phyloP scores from a whole-genome alignment of 2,888 invertebrate genomes.

The Brachyptera putata region DNA sequence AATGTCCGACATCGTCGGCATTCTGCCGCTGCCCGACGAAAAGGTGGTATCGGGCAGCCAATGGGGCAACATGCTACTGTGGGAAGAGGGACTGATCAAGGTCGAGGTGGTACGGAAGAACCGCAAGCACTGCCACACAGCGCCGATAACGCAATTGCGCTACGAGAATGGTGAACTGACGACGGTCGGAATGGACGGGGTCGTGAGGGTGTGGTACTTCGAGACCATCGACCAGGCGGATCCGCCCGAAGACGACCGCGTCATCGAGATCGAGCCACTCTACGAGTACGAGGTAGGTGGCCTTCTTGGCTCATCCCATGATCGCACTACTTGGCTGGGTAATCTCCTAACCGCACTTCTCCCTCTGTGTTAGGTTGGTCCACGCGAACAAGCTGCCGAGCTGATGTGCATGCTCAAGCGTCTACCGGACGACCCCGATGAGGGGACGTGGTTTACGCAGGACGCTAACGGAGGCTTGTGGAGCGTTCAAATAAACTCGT shows the following conservation, averaged over 20 bases:
- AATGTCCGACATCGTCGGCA: conserved; percentile 81
- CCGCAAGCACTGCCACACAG: conserved; percentile 68
- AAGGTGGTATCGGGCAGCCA: conserved; percentile 79
- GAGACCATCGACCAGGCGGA: conserved; percentile 86
- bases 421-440: conserved; percentile 41
- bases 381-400: conserved; percentile 43
- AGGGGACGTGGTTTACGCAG: conserved; percentile 65
- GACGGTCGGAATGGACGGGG: conserved; percentile 68
- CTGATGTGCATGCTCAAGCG: conserved; percentile 54
- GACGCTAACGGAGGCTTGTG: conserved; percentile 84
- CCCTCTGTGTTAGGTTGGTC: conserved; percentile 40
- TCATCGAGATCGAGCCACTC: conserved; percentile 78
- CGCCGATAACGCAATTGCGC: conserved; percentile 64
- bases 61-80: conserved; percentile 88
- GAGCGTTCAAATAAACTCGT: conserved; percentile 62
- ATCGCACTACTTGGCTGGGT: too few species aligned
- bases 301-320: neutral
- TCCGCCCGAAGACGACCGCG: conserved; percentile 72
- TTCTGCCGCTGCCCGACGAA: conserved; percentile 82
- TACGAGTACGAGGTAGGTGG: conserved; percentile 60
- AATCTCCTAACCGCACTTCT: too few species aligned
- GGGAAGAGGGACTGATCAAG: conserved; percentile 87
- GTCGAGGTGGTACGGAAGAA: conserved; percentile 71
- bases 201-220: conserved; percentile 82
- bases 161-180: conserved; percentile 51